Evolutionary conservation across 2,797 vertebrate species (phyloP), one percentile per base, ranked within the genome.

Genomic region (Yasuhikotakia modesta): DNA sequence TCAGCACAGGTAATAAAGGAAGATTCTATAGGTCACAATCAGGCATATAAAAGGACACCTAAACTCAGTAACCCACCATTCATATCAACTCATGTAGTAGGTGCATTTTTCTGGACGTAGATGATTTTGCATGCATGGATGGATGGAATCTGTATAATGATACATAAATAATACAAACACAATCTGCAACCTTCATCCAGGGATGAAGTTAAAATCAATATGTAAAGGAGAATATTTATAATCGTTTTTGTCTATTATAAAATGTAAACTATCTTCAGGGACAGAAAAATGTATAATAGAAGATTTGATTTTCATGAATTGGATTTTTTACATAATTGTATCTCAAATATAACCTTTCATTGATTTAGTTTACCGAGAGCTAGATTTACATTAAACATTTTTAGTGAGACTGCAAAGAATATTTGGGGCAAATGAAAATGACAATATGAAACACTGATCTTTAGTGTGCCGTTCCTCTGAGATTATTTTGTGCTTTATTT

Each of bases 1-100:
- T 72, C 39, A 4, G 55, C 12, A 3, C 11, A 45, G 14, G 35
- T 55, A 60, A 72, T 60, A 60, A 57, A 71, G 13, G 50, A 63
- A 35, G 45, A 35, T 45, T 70, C 5, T 24, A 57, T 3, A 11
- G 13, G n/a, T 48, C 43, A 43, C 12, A 61, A 45, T 63, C 71
- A 64, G 58, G 19, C 60, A 63, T 27, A 64, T 22, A 7, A 46
- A 45, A 71, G 14, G 16, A 71, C 12, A 58, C 3, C 7, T 17
- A 71, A 70, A 61, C 39, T 48, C 14, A 48, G 46, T 17, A 48
- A 48, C 46, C 46, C 13, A 55, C 48, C 17, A 50, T 17, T 50
- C 5, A 12, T 16, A n/a, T n/a, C 4, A 50, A 43, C 48, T 1
- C 48, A 50, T 50, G 48, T 50, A 50, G 48, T 50, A 50, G 48